Evolutionary conservation across 1,140 invertebrate species (phyloP), one percentile per base, ranked within the genome.

Genomic region (Drosophila navojoa): DNA sequence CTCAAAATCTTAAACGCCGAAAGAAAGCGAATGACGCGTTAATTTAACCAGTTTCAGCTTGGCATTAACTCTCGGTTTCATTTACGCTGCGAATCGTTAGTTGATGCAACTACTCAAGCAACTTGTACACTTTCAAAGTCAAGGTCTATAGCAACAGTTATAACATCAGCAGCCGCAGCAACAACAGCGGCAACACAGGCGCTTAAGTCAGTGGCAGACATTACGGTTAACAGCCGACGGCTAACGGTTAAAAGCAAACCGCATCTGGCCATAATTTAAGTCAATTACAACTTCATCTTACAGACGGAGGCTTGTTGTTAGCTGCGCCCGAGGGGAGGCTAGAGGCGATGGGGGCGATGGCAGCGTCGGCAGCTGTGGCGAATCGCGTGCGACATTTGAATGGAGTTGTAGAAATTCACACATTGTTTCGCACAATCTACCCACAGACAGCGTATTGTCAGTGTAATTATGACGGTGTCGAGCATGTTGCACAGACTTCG

Each of bases 221-320:
- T 15, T 29, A 19, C 32, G 64, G 19, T 40, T 27, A 44, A 22
- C 32, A 38, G 57, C 15, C 38, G 16, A 6, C 40, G 22, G 16
- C 54, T 22, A 47, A 69, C 32, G 61, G 42, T 35, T 62, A 68
- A 73, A 64, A 58, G 68, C 68, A 73, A 76, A 54, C 64, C 69
- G 75, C 22, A 79, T 81, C 66, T 79, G 63, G 53, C 82, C 76
- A 89, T 86, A 86, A 86, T 87, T 79, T 66, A 66, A 78, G 59
- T 25, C 84, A 54, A 87, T 86, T 86, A 86, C 82, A 68, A 71
- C 82, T 69, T 60, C 35, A 73, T 61, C 50, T 73, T 9, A 25
- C 29, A 11, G 10, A 35, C 52, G 10, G 29, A 35, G 27, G 7
- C 25, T 10, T 10, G 50, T 9, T 6, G 58, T 50, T 52, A 29